Evolutionary conservation across 2,113 vertebrate genomes (phyloP).

Genomic region (Forbesichthys agassizii): DNA sequence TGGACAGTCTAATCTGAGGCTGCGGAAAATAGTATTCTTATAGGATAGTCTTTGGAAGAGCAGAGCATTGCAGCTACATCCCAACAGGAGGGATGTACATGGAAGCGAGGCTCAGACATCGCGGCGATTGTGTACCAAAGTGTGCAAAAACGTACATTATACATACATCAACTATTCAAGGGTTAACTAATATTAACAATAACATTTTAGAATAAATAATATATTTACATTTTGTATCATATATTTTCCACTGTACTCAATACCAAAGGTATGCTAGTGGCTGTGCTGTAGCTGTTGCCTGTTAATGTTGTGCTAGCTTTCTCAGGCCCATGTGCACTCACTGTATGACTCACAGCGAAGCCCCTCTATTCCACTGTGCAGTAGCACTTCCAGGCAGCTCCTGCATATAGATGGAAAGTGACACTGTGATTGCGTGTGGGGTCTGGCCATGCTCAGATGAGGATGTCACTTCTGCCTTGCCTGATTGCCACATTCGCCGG

Average conservation of each 20-base stretch:
- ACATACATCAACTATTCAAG: not conserved
- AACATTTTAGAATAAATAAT: not conserved
- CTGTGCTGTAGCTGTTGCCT: too few species aligned
- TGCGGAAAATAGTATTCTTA: conserved; percentile 23
- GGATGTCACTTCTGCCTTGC: conserved; percentile 78
- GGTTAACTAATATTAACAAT: not conserved
- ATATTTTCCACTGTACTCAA: not conserved
- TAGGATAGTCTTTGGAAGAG: conserved; percentile 10
- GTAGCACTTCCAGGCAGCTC: conserved; percentile 36
- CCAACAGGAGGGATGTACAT: not conserved
- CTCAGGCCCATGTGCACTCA: not conserved
- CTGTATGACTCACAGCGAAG: not conserved
- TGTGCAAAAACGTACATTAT: not conserved
- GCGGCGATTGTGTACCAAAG: not conserved
- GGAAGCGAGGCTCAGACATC: not conserved
- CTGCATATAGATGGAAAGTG: conserved; percentile 72
- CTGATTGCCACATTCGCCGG: conserved; percentile 77
- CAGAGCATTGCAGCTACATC: not conserved
- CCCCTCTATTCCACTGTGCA: conserved; percentile 11
- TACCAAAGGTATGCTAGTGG: not conserved
- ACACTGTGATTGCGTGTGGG: conserved; percentile 71
- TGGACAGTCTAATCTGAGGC: conserved; percentile 44
- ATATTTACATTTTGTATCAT: not conserved
- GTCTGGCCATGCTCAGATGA: conserved; percentile 72
- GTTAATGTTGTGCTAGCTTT: too few species aligned